Evolutionary conservation across 2,888 invertebrate species (phyloP).

Genomic region (Sericinus montela): DNA sequence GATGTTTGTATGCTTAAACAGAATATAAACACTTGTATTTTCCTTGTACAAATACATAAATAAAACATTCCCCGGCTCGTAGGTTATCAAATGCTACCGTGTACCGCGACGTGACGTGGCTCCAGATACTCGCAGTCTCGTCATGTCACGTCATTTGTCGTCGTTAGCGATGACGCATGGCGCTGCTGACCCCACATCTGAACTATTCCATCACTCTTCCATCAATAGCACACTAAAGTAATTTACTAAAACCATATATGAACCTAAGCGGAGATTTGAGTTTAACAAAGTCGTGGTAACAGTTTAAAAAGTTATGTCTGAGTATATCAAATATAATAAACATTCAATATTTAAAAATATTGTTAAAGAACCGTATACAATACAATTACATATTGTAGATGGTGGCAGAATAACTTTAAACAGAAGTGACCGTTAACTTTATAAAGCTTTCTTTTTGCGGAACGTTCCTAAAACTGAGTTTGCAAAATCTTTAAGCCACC

Average conservation of each 20-base stretch:
- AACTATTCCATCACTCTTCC: constrained; percentile 71
- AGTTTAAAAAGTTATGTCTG: constrained; percentile 14
- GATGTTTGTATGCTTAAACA: constrained; percentile 15
- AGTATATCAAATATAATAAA: not conserved
- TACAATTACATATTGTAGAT: constrained; percentile 36
- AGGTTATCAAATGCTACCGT: constrained; percentile 16
- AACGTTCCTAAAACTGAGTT: constrained; percentile 46
- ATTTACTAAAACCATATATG: constrained; percentile 15
- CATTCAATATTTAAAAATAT: not conserved
- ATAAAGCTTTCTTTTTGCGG: constrained; percentile 67
- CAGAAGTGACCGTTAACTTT: constrained; percentile 30
- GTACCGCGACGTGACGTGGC: constrained; percentile 24
- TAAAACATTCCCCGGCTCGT: constrained; percentile 20
- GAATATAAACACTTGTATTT: constrained; percentile 21
- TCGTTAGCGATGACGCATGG: constrained; percentile 77
- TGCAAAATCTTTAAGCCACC: constrained; percentile 62
- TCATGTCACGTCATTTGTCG: constrained; percentile 72
- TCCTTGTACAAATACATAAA: constrained; percentile 18
- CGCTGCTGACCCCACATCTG: constrained; percentile 62
- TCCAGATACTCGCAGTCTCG: constrained; percentile 36
- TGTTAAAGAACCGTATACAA: constrained; percentile 8
- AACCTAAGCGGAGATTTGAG: not conserved
- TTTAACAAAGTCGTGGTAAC: constrained; percentile 1
- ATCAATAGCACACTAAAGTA: constrained; percentile 39
- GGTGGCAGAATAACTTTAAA: constrained; percentile 48